A percentile compares a stretch with the other conserved stretches of the same genome.
Conservation (phyloP, 2,113 vertebrate genomes). For the Athene noctua region DNA sequence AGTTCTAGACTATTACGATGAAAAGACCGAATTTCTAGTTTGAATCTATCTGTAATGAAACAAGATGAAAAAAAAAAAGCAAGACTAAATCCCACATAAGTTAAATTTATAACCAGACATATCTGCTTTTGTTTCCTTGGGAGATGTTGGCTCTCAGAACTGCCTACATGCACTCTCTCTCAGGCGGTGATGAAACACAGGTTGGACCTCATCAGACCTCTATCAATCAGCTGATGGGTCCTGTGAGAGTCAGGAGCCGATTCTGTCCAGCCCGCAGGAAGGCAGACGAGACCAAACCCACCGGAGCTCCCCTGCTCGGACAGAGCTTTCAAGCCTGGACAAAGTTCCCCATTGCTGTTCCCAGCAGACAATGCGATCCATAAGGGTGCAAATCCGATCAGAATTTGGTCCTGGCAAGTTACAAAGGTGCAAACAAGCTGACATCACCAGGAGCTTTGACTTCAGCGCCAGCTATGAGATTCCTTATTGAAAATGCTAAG, state of each 20-base stretch:
- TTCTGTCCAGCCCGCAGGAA: not conserved
- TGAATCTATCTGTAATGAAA: not conserved
- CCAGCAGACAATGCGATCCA: not conserved
- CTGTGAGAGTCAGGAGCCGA: not conserved
- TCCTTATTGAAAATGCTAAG: constrained; percentile 49
- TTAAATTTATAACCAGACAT: constrained; percentile 28
- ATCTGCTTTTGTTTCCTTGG: constrained; percentile 30
- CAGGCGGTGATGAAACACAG: not conserved
- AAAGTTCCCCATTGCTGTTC: not conserved
- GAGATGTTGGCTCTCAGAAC: not conserved
- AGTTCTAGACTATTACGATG: not conserved
- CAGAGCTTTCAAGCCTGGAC: not conserved
- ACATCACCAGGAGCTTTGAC: constrained; percentile 51
- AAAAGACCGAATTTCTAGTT: not conserved
- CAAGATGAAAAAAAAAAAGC: not conserved
- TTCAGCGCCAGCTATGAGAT: constrained; percentile 35
- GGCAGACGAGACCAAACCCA: not conserved
- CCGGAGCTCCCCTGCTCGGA: not conserved
- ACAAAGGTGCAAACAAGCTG: constrained; percentile 61
- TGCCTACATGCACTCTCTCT: not conserved
- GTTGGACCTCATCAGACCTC: not conserved
- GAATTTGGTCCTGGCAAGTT: constrained; percentile 55
- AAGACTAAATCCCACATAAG: not conserved
- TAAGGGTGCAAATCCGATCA: constrained; percentile 37
- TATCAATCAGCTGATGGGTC: not conserved